These are phyloP conservation scores for Antrozous pallidus DNA, from an alignment of 2,797 vertebrate species.

Conservation along the genomic window DNA sequence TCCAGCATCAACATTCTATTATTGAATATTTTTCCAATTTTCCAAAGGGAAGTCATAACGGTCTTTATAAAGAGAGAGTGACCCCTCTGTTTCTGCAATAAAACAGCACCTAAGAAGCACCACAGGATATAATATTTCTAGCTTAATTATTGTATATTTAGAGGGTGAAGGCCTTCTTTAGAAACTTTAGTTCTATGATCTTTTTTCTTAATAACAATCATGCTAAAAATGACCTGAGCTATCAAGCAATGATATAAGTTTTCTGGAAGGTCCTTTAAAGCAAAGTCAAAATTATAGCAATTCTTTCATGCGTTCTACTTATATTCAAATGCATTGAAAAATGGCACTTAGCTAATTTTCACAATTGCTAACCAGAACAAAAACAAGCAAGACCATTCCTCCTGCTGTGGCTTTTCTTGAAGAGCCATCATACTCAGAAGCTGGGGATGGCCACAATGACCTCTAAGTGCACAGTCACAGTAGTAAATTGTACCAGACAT, in stretches of 20 bases:
- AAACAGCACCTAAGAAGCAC: not conserved
- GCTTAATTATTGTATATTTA: not conserved
- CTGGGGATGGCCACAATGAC: not conserved
- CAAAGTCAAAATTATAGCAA: conserved; percentile 38
- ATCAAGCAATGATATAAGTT: not conserved
- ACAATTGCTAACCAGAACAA: conserved; percentile 19
- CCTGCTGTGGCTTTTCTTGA: not conserved
- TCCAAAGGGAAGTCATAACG: not conserved
- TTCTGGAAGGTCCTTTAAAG: not conserved
- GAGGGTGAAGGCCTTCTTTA: not conserved
- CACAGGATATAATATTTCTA: not conserved
- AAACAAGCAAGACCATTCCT: not conserved
- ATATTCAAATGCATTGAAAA: not conserved
- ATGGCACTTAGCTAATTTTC: not conserved
- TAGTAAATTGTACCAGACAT: not conserved
- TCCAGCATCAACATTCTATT: not conserved
- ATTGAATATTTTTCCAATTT: conserved; percentile 43
- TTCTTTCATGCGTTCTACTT: not conserved
- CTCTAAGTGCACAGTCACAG: not conserved
- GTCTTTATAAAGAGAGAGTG: conserved; percentile 22
- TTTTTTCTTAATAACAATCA: not conserved
- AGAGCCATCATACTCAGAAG: not conserved
- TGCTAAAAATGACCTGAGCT: not conserved
- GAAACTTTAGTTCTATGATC: conserved; percentile 1
- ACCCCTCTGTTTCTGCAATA: not conserved